Evolutionary conservation across 2,888 invertebrate genomes (phyloP), one percentile per base, ranked within the genome.

Genomic region (Drosophila nigricruria): DNA sequence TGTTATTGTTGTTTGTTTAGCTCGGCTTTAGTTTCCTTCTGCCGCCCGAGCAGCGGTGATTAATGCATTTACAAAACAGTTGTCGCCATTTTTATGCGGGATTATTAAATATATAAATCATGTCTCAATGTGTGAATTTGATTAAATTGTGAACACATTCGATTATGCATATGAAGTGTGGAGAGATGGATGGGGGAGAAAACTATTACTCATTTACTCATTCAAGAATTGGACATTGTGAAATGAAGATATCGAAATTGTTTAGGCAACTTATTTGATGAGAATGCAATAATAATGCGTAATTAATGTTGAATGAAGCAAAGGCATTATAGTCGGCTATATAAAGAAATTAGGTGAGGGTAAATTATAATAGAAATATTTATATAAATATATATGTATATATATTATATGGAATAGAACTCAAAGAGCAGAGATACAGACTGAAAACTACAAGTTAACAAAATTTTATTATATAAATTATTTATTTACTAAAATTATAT

Each of bases 61-160:
- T 84, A 88, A 88, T 88, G 87, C 60, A 62, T 84, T 89, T 87
- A 87, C 82, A 89, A 85, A 88, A 87, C 73, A 87, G 75, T 88
- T 85, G 88, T 85, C 87, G 81, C 83, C 79, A 79, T 82, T 79
- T 77, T 78, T 66, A 71, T 76, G 69, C 72, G 63, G 61, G 57
- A 72, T 73, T 80, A 77, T 78, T 74, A 52, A 64, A 42, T 27
- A 43, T 38, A 80, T 86, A 86, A 82, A 82, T 86, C 83, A 62
- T 58, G 77, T 54, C 56, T 32, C 27, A 61, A 68, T 66, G 85
- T 88, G 88, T 85, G 78, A 84, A 76, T 81, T 78, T 81, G 70
- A 78, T 78, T 78, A 65, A 73, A 71, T 70, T 73, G 65, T 67
- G 65, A 38, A 66, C 64, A 66, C 64, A 61, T 65, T 42, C 42